Percentiles rank a stretch among this genome's conserved stretches.
These are phyloP conservation scores for Branchipolynoe longqiensis DNA, from an alignment of 2,888 invertebrate genomes.

Conservation along the genomic window DNA sequence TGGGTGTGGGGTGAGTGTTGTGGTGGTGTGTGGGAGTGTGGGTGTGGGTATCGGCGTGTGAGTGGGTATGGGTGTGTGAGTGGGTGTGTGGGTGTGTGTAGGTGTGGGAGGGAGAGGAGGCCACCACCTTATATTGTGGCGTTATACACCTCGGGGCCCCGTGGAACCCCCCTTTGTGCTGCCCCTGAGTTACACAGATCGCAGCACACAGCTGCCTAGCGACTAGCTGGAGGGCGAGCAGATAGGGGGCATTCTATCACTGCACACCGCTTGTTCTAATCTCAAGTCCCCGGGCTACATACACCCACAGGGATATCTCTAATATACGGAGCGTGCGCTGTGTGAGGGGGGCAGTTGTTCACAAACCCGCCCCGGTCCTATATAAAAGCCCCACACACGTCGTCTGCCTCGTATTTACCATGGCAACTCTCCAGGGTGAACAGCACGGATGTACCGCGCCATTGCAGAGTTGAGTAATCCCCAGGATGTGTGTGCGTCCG, in stretches of 20 bases:
- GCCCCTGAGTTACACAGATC: slow-evolving; percentile 31
- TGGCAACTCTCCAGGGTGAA: slow-evolving; percentile 2
- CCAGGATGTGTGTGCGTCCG: background rate
- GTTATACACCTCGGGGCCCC: slow-evolving; percentile 24
- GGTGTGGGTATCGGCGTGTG: no score
- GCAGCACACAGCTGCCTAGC: slow-evolving; percentile 28
- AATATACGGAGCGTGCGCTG: slow-evolving; percentile 17
- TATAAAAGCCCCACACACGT: slow-evolving; percentile 5
- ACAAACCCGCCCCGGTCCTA: slow-evolving; percentile 16
- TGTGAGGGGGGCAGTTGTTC: no score
- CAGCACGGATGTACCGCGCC: background rate
- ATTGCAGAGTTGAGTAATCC: slow-evolving; percentile 13
- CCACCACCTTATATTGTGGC: no score
- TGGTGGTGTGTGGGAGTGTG: no score
- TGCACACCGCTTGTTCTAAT: slow-evolving; percentile 56
- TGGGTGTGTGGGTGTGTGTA: no score
- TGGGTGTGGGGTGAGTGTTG: no score
- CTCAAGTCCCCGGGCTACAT: slow-evolving; percentile 49
- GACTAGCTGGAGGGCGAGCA: slow-evolving; percentile 22
- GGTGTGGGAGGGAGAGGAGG: no score
- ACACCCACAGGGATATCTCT: slow-evolving; percentile 48
- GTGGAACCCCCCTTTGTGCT: background rate
- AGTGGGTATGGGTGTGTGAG: no score
- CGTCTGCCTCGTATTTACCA: background rate
- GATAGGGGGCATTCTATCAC: slow-evolving; percentile 54